These are phyloP conservation scores for Eleutherodactylus coqui DNA, from an alignment of 2,797 vertebrate genomes.

Conservation along the genomic window DNA sequence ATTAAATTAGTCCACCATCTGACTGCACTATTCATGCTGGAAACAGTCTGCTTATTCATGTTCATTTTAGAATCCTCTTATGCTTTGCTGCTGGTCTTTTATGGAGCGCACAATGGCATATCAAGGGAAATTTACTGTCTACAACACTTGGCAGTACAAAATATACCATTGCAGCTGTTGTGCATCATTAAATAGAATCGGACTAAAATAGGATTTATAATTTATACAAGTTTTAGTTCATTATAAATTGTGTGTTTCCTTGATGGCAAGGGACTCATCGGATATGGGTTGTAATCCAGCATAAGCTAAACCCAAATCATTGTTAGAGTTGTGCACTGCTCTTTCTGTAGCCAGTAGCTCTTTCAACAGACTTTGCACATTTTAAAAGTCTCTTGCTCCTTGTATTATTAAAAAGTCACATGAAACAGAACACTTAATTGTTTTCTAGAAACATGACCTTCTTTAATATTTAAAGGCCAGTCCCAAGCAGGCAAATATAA, in stretches of 20 bases:
- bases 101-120: slow-evolving; percentile 34
- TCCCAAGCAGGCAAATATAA: neutral
- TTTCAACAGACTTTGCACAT: neutral
- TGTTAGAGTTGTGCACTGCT: neutral
- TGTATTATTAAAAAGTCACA: neutral
- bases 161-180: slow-evolving; percentile 48
- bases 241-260: slow-evolving; percentile 31
- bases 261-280: slow-evolving; percentile 15
- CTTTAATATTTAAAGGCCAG: neutral
- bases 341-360: neutral
- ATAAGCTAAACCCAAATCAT: neutral
- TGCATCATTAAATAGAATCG: slow-evolving; percentile 41
- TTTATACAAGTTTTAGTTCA: slow-evolving; percentile 23
- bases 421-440: neutral
- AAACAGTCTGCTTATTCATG: slow-evolving; percentile 27
- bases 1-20: slow-evolving; percentile 22
- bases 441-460: neutral
- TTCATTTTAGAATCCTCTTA: slow-evolving; percentile 31
- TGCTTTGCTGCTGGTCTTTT: slow-evolving; percentile 29
- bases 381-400: neutral
- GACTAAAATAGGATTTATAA: slow-evolving; percentile 41
- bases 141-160: slow-evolving; percentile 39
- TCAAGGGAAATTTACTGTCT: slow-evolving; percentile 45
- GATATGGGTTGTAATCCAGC: slow-evolving; percentile 1
- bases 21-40: slow-evolving; percentile 9